phyloP scores from a whole-genome alignment of 1,140 invertebrate species.

The Micrasema minimum region DNA sequence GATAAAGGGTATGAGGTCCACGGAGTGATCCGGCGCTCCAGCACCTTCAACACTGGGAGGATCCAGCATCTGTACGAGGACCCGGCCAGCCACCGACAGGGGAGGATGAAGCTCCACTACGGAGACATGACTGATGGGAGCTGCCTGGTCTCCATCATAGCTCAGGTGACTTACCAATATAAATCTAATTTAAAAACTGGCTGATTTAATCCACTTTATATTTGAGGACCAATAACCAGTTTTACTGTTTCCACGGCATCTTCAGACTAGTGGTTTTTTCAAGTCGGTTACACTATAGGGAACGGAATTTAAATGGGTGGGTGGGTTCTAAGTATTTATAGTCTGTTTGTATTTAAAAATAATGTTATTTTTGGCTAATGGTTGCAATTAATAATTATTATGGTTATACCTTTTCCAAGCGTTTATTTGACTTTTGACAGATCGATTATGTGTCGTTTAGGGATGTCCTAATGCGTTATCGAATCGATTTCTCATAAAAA shows the following conservation, averaged over 20 bases:
- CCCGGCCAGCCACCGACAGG: constrained; percentile 83
- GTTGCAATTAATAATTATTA: no score
- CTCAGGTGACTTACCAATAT: constrained; percentile 68
- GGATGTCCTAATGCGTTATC: no score
- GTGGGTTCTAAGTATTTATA: no score
- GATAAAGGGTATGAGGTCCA: constrained; percentile 97
- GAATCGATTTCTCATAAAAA: no score
- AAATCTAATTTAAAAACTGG: no score
- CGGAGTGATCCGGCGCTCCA: constrained; percentile 93
- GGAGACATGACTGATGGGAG: constrained; percentile 99
- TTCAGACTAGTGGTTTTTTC: not conserved
- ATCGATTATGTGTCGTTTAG: no score
- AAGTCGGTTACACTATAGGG: not conserved
- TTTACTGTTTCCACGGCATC: not conserved
- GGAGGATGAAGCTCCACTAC: constrained; percentile 95
- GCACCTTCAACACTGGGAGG: constrained; percentile 95
- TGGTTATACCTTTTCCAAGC: no score
- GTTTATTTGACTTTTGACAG: no score
- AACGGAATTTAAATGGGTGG: no score
- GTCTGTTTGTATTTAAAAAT: no score
- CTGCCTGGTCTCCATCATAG: constrained; percentile 96
- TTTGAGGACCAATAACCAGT: not conserved
- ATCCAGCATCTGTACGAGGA: constrained; percentile 97
- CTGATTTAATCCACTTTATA: no score
- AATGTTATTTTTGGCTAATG: no score